phyloP scores from a whole-genome alignment of 2,888 invertebrate species.

The Willowsia nigromaculata region DNA sequence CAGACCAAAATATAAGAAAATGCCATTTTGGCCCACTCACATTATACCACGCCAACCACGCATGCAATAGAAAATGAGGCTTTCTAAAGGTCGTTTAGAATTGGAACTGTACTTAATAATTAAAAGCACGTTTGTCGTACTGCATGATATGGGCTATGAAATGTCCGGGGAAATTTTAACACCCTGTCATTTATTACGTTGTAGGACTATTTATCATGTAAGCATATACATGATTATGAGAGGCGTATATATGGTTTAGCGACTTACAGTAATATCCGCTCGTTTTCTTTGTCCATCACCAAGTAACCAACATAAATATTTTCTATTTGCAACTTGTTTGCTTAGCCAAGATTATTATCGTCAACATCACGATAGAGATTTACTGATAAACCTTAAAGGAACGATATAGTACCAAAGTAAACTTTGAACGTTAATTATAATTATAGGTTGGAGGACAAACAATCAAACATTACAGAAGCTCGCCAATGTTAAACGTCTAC shows the following conservation, averaged over 20 bases:
- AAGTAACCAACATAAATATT: too few species aligned
- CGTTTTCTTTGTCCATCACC: not conserved
- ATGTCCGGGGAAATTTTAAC: not conserved
- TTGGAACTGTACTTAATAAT: not conserved
- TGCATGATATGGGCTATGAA: not conserved
- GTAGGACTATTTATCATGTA: not conserved
- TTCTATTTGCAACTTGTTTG: not conserved
- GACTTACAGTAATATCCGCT: not conserved
- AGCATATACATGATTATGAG: not conserved
- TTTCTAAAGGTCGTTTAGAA: not conserved
- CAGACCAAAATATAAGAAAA: too few species aligned
- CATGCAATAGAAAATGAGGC: not conserved
- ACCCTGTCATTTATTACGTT: not conserved
- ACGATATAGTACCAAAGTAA: not conserved
- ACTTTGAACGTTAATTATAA: slow-evolving; percentile 15
- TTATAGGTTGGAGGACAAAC: not conserved
- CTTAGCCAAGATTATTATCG: not conserved
- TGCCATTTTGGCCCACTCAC: too few species aligned
- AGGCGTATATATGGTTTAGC: not conserved
- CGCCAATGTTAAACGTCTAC: not conserved
- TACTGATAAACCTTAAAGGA: too few species aligned
- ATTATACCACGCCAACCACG: too few species aligned
- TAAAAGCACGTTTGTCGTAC: not conserved
- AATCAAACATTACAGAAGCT: not conserved
- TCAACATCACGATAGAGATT: not conserved